These are phyloP conservation scores for Pentalonia nigronervosa DNA, from an alignment of 1,140 invertebrate genomes.

Conservation along the genomic window DNA sequence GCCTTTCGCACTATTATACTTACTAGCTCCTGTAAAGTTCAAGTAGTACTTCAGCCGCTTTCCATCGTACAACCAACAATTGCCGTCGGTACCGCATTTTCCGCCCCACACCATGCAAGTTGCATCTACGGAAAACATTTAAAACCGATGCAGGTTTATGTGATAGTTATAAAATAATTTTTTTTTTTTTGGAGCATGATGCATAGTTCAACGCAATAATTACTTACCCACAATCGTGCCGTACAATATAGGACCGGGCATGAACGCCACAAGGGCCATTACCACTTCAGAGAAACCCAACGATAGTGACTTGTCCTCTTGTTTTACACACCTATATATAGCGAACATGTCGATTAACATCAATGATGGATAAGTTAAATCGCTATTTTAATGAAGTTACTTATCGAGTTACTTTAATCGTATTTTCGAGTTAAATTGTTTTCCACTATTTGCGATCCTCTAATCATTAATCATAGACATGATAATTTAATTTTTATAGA, in stretches of 20 bases:
- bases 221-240: slow-evolving; percentile 63
- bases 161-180: background rate
- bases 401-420: too few species aligned
- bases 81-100: slow-evolving; percentile 62
- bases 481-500: too few species aligned
- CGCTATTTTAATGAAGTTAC: too few species aligned
- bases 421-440: too few species aligned
- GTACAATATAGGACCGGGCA: slow-evolving; percentile 64
- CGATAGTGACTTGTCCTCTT: slow-evolving; percentile 64
- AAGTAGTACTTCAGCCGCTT: slow-evolving; percentile 72
- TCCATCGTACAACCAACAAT: slow-evolving; percentile 78
- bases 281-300: slow-evolving; percentile 63
- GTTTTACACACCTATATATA: slow-evolving; percentile 63
- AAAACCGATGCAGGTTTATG: background rate
- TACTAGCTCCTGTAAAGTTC: slow-evolving; percentile 73
- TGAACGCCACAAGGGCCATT: slow-evolving; percentile 62
- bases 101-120: slow-evolving; percentile 58
- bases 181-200: background rate
- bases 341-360: background rate
- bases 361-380: background rate
- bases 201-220: background rate
- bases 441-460: too few species aligned
- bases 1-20: slow-evolving; percentile 58
- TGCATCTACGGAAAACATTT: slow-evolving; percentile 29
- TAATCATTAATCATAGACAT: too few species aligned